These are phyloP conservation scores for Siderastrea siderea DNA, from an alignment of 92 coral and sea anemone species.

Conservation along the genomic window DNA sequence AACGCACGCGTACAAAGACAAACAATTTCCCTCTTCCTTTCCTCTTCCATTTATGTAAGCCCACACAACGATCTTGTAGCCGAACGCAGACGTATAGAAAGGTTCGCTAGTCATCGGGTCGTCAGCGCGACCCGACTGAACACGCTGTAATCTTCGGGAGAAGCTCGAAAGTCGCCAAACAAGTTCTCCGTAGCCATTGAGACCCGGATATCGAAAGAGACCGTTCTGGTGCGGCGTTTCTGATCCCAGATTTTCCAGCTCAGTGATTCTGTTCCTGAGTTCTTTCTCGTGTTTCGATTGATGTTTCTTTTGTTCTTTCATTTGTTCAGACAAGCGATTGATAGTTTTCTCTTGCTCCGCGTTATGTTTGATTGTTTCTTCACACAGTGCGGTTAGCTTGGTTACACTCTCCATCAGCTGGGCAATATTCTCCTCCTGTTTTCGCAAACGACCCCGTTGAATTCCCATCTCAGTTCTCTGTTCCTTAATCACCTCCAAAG, in stretches of 20 bases:
- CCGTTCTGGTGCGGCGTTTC: slow-evolving; percentile 43
- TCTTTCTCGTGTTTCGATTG: slow-evolving; percentile 70
- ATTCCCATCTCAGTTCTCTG: slow-evolving; percentile 86
- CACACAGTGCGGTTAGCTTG: slow-evolving; percentile 79
- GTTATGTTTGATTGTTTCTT: slow-evolving; percentile 71
- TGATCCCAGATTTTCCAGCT: slow-evolving; percentile 62
- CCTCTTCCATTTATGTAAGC: slow-evolving; percentile 97
- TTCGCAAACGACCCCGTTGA: slow-evolving; percentile 78
- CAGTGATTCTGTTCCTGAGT: slow-evolving; percentile 52
- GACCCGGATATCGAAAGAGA: slow-evolving; percentile 73
- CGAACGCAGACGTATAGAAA: slow-evolving; percentile 93
- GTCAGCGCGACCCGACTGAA: slow-evolving; percentile 88
- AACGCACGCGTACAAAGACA: slow-evolving; percentile 96
- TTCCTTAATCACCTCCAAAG: slow-evolving; percentile 84
- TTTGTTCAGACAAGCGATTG: slow-evolving; percentile 77
- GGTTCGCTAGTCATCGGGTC: slow-evolving; percentile 98
- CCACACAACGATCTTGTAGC: slow-evolving; percentile 94
- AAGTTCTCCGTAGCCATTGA: slow-evolving; percentile 91
- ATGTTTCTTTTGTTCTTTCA: slow-evolving; percentile 85
- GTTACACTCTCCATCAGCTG: slow-evolving; percentile 80
- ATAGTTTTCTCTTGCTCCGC: slow-evolving; percentile 84
- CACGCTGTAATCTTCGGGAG: slow-evolving; percentile 83
- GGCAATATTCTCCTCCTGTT: slow-evolving; percentile 80
- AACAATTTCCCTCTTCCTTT: slow-evolving; percentile 80
- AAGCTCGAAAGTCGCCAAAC: slow-evolving; percentile 90